phyloP scores from a whole-genome alignment of 2,888 invertebrate genomes.

The Caenorhabditis uteleia region DNA sequence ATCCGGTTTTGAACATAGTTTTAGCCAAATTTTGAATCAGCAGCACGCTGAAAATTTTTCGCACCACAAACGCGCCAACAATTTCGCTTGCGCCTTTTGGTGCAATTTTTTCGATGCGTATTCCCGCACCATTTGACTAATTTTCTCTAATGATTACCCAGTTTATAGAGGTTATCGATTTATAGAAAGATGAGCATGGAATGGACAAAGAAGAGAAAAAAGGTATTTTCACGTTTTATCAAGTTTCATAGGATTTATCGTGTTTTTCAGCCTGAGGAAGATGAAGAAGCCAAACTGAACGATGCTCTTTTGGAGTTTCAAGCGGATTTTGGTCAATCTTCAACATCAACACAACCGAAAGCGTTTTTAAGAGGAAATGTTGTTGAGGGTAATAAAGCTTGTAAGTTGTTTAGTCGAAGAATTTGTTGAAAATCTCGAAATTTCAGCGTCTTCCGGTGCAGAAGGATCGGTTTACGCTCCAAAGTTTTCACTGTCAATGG shows the following conservation, averaged over 20 bases:
- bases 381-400: constrained; percentile 73
- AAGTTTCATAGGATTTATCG: neutral
- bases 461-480: constrained; percentile 34
- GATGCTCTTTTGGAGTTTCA: constrained; percentile 38
- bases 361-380: constrained; percentile 98
- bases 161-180: no score
- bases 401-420: constrained; percentile 15
- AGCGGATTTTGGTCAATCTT: constrained; percentile 32
- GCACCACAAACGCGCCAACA: no score
- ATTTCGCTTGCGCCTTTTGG: no score
- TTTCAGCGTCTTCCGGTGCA: constrained; percentile 19
- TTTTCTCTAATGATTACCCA: no score
- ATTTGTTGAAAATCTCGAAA: neutral
- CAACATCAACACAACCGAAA: constrained; percentile 73
- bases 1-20: no score
- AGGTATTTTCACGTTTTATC: constrained; percentile 7
- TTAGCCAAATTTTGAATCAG: no score
- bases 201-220: constrained; percentile 34
- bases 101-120: no score
- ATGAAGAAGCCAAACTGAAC: constrained; percentile 38
- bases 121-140: no score
- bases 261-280: constrained; percentile 13
- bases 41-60: no score
- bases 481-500: constrained; percentile 24
- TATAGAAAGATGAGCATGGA: constrained; percentile 25